Base-by-base conservation (phyloP, 2,113 vertebrate species). In the Pangasianodon gigas region DNA sequence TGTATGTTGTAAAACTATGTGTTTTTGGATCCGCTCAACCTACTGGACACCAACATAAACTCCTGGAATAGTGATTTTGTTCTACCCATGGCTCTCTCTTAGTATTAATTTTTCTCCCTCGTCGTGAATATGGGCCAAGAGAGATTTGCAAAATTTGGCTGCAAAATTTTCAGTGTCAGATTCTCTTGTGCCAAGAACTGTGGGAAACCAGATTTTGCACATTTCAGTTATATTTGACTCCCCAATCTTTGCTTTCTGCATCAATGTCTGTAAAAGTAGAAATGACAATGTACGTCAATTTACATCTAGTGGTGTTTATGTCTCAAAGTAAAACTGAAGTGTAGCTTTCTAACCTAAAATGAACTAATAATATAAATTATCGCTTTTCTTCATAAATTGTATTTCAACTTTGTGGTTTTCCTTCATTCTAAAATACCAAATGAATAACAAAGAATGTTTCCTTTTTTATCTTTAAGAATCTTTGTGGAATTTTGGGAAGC, bases 251-350 rank as follows among this genome's bases (percentile, higher is more conserved):
- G 56, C 46, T 71, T 86, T 58, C 54, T 85, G 75, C 37, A n/a
- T 87, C 51, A 85, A 83, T 83, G 87, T 21, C 24, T 84, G 32
- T 86, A 75, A 90, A 88, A 91, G 37, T 52, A 32, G 77, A 87
- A 85, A 82, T 83, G 54, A 54, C 74, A 89, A 52, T 60, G 58
- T 79, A 71, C 54, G 62, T 86, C 62, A 44, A 74, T 88, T 26
- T 82, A 71, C 3, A 21, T 75, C 44, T 77, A 75, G 19, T 18
- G 32, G 11, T 65, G 37, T 67, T 69, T 56, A 80, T 60, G 46
- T 16, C 52, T n/a, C 2, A 54, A 18, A 77, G 24, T 11, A 75
- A 1, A 18, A 37, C 14, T 69, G 62, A 65, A 74, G n/a, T 24
- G 21, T 11, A 46, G 19, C 0, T 21, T 41, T 41, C 21, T 48